A percentile compares a stretch with the other conserved stretches of the same genome.
phyloP scores from a whole-genome alignment of 1,140 invertebrate genomes.

The Drosophila albomicans region DNA sequence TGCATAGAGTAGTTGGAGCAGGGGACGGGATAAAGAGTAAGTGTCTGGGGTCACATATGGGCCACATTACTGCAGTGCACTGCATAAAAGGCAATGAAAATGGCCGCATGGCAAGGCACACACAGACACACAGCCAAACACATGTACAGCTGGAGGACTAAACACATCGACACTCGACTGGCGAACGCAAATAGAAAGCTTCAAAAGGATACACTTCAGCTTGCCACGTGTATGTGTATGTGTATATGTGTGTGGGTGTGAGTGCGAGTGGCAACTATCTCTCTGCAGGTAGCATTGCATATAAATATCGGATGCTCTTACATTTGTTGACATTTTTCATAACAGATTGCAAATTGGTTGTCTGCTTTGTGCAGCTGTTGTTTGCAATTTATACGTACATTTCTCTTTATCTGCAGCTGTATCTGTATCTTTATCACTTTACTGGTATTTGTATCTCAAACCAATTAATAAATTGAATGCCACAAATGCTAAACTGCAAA shows the following conservation, averaged over 20 bases:
- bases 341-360: constrained; percentile 77
- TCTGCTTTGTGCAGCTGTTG: constrained; percentile 60
- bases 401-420: background rate
- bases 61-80: constrained; percentile 60
- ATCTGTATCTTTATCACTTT: constrained; percentile 7
- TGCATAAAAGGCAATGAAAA: constrained; percentile 51
- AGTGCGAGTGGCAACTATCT: background rate
- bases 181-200: constrained; percentile 34
- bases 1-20: constrained; percentile 7
- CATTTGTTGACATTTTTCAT: constrained; percentile 74
- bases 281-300: constrained; percentile 54
- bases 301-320: constrained; percentile 66
- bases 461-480: constrained; percentile 53
- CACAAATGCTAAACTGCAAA: constrained; percentile 23
- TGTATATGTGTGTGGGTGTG: constrained; percentile 1
- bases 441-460: background rate
- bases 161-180: constrained; percentile 28
- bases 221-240: background rate
- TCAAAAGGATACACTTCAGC: constrained; percentile 40
- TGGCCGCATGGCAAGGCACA: constrained; percentile 44
- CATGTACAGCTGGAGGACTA: constrained; percentile 27
- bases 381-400: constrained; percentile 11
- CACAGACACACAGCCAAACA: constrained; percentile 34
- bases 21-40: background rate
- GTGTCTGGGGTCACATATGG: constrained; percentile 54